These are phyloP conservation scores for Pentalonia nigronervosa DNA, from an alignment of 1,140 invertebrate genomes.

Conservation along the genomic window DNA sequence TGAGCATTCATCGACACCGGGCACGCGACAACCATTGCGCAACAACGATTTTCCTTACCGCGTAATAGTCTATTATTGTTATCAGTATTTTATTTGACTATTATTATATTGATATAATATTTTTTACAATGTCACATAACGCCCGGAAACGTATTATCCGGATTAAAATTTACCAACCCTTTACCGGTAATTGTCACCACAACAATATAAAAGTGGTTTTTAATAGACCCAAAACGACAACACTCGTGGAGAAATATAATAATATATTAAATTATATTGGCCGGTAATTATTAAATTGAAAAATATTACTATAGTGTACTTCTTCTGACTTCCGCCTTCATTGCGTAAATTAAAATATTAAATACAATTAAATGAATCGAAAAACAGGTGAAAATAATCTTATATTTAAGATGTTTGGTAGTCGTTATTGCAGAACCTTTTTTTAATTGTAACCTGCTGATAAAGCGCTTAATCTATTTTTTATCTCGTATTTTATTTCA, in stretches of 20 bases:
- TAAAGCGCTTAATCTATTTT: not conserved
- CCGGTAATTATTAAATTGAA: not conserved
- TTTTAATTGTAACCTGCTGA: not conserved
- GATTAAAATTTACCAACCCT: slow-evolving; percentile 46
- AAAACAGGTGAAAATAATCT: not conserved
- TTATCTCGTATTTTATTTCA: not conserved
- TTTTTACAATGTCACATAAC: not conserved
- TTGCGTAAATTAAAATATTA: not conserved
- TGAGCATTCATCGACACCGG: not conserved
- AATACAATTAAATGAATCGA: too few species aligned
- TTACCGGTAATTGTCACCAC: slow-evolving; percentile 15
- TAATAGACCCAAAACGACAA: not conserved
- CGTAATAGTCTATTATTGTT: not conserved
- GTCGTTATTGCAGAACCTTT: not conserved
- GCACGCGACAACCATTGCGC: slow-evolving; percentile 21
- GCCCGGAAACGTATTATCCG: slow-evolving; percentile 38
- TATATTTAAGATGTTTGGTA: not conserved
- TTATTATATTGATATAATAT: slow-evolving; percentile 2
- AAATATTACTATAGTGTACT: not conserved
- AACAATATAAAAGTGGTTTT: not conserved
- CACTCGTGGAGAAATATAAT: not conserved
- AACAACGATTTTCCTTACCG: not conserved
- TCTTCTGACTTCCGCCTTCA: not conserved
- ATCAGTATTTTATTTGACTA: not conserved
- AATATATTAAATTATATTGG: too few species aligned